phyloP scores from a whole-genome alignment of 2,113 vertebrate species.

The Electrona antarctica region DNA sequence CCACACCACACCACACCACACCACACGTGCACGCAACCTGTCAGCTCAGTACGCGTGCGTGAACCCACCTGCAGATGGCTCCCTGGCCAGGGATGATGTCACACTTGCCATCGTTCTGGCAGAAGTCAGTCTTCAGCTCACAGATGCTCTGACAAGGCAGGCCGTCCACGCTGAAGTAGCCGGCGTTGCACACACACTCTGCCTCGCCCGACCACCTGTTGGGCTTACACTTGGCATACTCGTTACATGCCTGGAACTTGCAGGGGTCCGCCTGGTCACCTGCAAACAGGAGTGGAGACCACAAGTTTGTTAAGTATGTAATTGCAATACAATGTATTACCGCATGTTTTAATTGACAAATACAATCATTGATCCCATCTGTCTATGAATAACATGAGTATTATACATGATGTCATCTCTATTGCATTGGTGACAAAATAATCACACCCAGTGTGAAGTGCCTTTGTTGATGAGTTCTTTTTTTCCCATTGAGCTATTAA shows the following conservation, averaged over 20 bases:
- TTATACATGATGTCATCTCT: too few relatives aligned
- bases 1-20: slow-evolving; percentile 10
- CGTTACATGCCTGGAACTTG: slow-evolving; percentile 97
- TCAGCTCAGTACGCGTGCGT: not conserved
- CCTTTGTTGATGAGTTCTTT: too few relatives aligned
- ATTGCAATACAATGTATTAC: not conserved
- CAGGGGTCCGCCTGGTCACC: slow-evolving; percentile 93
- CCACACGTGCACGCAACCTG: slow-evolving; percentile 2
- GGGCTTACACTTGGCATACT: slow-evolving; percentile 90
- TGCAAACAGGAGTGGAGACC: slow-evolving; percentile 50
- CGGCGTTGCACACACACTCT: slow-evolving; percentile 90
- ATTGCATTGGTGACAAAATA: too few relatives aligned
- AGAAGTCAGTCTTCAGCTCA: slow-evolving; percentile 89
- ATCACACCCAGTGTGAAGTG: too few relatives aligned
- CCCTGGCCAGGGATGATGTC: slow-evolving; percentile 94
- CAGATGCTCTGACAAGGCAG: slow-evolving; percentile 95
- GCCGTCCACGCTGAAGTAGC: slow-evolving; percentile 91
- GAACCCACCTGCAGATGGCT: slow-evolving; percentile 92
- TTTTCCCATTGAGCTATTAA: too few relatives aligned
- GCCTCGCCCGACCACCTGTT: slow-evolving; percentile 92
- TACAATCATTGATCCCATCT: not conserved
- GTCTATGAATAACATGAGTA: not conserved
- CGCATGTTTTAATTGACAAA: not conserved
- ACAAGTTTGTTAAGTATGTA: not conserved
- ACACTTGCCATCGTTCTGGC: slow-evolving; percentile 95